Base-by-base conservation (phyloP, 92 coral and sea anemone genomes). In the Bergia puertoricense region DNA sequence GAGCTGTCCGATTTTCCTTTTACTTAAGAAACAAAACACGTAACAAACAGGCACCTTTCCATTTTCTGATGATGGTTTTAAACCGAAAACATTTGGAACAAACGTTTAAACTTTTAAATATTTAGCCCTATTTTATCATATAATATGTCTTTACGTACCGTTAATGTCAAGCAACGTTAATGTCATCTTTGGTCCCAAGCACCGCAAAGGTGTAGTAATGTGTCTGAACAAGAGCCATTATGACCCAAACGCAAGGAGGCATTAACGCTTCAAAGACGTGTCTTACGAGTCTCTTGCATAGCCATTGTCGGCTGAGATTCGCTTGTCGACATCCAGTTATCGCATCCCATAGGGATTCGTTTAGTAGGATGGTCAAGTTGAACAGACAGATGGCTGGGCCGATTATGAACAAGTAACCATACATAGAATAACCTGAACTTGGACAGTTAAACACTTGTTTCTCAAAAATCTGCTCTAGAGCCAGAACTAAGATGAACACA, bases 371-470 rank as follows among this genome's bases (percentile, higher is more conserved):
- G 36, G 92, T 86, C 22, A 90, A n/a, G n/a, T n/a, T n/a, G n/a
- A n/a, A n/a, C n/a, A n/a, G n/a, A n/a, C n/a, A n/a, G n/a, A n/a
- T n/a, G 57, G 14, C 10, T 51, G 57, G 57, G 57, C 57, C 89
- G 46, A 86, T 69, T 38, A 90, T 89, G 46, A 90, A 90, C 50
- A 86, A 73, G 43, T 54, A 73, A 3, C 92, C 92, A 51, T 90
- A 90, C 18, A 76, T 46, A 56, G 42, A 75, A 45, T 90, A 67
- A 8, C 65, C 65, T 41, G 45, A 18, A 20, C 74, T 74, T 2
- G 92, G 92, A 68, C 92, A 90, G 46, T 86, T 83, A 77, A 90
- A 90, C n/a, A 90, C 80, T 36, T 86, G 90, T 76, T 90, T 90
- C 71, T 90, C 92, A 85, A 90, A 90, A 76, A 90, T 90, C 78